Evolutionary conservation across 2,888 invertebrate species (phyloP).

Genomic region (Drosophila villosipedis): DNA sequence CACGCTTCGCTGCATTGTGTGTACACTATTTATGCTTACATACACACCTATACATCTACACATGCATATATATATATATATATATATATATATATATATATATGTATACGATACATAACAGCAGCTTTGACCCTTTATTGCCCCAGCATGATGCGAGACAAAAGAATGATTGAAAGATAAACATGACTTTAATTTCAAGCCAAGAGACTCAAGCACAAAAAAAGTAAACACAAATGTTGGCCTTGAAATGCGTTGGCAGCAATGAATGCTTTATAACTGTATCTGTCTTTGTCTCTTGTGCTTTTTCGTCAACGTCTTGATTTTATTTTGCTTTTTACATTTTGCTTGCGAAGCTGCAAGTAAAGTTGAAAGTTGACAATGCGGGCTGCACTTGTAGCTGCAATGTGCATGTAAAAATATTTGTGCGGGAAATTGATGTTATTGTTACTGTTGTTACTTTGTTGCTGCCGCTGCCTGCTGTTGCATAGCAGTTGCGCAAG

Average conservation of each 20-base stretch:
- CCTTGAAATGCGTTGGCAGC: slow-evolving; percentile 23
- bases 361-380: slow-evolving; percentile 28
- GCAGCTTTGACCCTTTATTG: background rate
- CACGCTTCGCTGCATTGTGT: slow-evolving; percentile 58
- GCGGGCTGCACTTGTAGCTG: slow-evolving; percentile 38
- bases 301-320: background rate
- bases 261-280: background rate
- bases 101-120: background rate
- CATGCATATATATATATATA: background rate
- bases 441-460: slow-evolving; percentile 17
- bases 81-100: background rate
- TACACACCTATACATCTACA: too few species aligned
- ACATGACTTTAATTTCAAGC: slow-evolving; percentile 62
- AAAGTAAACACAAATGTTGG: slow-evolving; percentile 35
- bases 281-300: background rate
- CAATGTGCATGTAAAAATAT: slow-evolving; percentile 55
- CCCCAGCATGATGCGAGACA: slow-evolving; percentile 20
- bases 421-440: slow-evolving; percentile 30
- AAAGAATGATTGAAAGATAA: slow-evolving; percentile 54
- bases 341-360: slow-evolving; percentile 8
- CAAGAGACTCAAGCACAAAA: slow-evolving; percentile 25
- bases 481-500: slow-evolving; percentile 45
- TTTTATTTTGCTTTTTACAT: slow-evolving; percentile 21
- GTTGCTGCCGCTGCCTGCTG: slow-evolving; percentile 43
- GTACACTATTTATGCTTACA: slow-evolving; percentile 28